Evolutionary conservation across 2,113 vertebrate species (phyloP), one percentile per base, ranked within the genome.

Genomic region (Fregetta grallaria): DNA sequence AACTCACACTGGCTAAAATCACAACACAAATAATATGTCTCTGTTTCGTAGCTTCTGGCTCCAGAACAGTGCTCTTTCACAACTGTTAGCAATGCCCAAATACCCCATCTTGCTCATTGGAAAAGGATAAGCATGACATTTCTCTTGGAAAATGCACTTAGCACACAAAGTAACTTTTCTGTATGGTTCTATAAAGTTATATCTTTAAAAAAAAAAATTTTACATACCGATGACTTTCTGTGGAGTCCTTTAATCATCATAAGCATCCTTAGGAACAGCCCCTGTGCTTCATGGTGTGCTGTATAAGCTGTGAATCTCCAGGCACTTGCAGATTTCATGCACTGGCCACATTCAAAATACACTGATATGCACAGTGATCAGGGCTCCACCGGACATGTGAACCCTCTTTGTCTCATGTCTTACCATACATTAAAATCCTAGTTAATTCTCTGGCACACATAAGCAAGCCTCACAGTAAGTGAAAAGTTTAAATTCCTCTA

Each of bases 1-100:
- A 94, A 90, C 15, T 85, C 53, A 82, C 66, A 73, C 80, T 95
- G 77, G 59, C 40, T 91, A 85, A 86, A 95, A 79, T 87, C 76
- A 70, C 53, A 68, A 32, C 26, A 87, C 14, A 70, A 95, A 96
- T 82, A 95, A n/a, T 52, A 66, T 38, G 14, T 59, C 83, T 92
- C 16, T 67, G 59, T 85, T 91, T 90, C 70, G 53, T 59, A 91
- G 45, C 5, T 15, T 84, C 73, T 92, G 86, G 40, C 78, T 91
- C 32, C 12, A 49, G 91, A 92, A 53, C 19, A 45, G 50, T 52
- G 19, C 6, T 92, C 49, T 90, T 85, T 58, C 40, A 75, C 42
- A 95, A 92, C 45, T 27, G 22, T 47, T 82, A 70, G 22, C 32
- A 91, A 30, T 75, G 44, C 70, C 26, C 55, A 77, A 93, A 80